phyloP scores from a whole-genome alignment of 1,140 invertebrate species.

The Drosophila nebulosa region DNA sequence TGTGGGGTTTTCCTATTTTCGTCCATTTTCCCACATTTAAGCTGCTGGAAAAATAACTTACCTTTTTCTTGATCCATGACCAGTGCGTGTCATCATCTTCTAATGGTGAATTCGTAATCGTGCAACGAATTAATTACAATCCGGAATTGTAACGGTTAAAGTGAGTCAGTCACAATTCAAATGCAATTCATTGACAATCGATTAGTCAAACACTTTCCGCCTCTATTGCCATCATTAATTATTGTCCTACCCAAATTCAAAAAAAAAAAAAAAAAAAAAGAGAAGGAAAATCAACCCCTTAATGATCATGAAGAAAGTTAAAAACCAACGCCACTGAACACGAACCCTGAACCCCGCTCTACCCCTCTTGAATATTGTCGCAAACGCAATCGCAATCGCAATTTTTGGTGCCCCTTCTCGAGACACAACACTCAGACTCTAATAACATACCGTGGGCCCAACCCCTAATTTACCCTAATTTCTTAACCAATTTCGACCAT shows the following conservation, averaged over 20 bases:
- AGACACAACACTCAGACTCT: conserved; percentile 45
- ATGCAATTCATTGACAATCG: conserved; percentile 77
- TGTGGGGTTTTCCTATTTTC: no score
- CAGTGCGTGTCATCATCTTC: conserved; percentile 11
- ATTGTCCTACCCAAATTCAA: conserved; percentile 25
- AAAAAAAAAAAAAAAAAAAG: not conserved
- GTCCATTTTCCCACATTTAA: not conserved
- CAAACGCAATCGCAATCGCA: not conserved
- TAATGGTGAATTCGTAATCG: conserved; percentile 34
- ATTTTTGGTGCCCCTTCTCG: conserved; percentile 33
- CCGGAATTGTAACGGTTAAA: conserved; percentile 64
- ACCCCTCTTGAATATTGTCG: conserved; percentile 9
- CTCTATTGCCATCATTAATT: conserved; percentile 60
- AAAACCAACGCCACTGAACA: conserved; percentile 4
- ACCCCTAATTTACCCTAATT: conserved; percentile 81
- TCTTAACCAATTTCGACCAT: conserved; percentile 80
- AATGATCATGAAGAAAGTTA: conserved; percentile 31
- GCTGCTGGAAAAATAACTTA: not conserved
- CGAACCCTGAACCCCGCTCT: not conserved
- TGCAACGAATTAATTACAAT: conserved; percentile 68
- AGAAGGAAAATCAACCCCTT: conserved; percentile 27
- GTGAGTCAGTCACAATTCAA: conserved; percentile 57
- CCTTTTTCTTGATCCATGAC: not conserved
- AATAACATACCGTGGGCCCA: conserved; percentile 68
- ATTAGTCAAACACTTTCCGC: conserved; percentile 77